These are phyloP conservation scores for Bradynema listronoti DNA, from an alignment of 1,140 invertebrate genomes.

Conservation along the genomic window DNA sequence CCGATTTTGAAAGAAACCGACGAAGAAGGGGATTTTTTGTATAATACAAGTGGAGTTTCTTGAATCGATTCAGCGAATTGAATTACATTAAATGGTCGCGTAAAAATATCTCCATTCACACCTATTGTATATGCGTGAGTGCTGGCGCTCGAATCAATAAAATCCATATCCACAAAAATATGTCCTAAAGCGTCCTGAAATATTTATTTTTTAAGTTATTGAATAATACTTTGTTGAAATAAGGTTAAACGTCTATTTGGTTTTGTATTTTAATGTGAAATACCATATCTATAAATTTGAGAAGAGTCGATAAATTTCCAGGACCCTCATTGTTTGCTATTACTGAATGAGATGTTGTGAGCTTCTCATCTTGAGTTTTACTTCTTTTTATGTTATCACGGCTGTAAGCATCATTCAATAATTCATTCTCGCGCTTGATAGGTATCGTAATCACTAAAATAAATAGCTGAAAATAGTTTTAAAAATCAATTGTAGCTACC, in stretches of 20 bases:
- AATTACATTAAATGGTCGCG: too few species aligned
- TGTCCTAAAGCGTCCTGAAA: conserved; percentile 27
- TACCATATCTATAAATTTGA: conserved; percentile 32
- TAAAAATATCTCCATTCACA: conserved; percentile 24
- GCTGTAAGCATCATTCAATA: not conserved
- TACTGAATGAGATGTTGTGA: not conserved
- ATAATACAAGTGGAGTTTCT: too few species aligned
- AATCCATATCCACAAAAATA: conserved; percentile 38
- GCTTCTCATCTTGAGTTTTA: not conserved
- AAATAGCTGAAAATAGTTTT: too few species aligned
- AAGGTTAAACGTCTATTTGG: conserved; percentile 4
- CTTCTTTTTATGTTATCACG: not conserved
- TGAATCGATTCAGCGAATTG: too few species aligned
- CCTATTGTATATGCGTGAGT: conserved; percentile 34
- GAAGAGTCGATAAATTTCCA: conserved; percentile 8
- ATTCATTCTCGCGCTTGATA: not conserved
- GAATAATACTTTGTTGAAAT: conserved; percentile 3
- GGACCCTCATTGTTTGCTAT: not conserved
- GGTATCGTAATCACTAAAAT: too few species aligned
- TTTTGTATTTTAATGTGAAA: conserved; percentile 10
- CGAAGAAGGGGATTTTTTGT: too few species aligned
- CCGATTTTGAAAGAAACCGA: too few species aligned
- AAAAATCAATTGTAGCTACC: too few species aligned
- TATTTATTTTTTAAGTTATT: not conserved
- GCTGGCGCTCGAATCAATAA: conserved; percentile 35